Percentiles rank a stretch among this genome's conserved stretches.
Evolutionary conservation across 2,888 invertebrate species (phyloP).

Genomic region (Morpho helenor): DNA sequence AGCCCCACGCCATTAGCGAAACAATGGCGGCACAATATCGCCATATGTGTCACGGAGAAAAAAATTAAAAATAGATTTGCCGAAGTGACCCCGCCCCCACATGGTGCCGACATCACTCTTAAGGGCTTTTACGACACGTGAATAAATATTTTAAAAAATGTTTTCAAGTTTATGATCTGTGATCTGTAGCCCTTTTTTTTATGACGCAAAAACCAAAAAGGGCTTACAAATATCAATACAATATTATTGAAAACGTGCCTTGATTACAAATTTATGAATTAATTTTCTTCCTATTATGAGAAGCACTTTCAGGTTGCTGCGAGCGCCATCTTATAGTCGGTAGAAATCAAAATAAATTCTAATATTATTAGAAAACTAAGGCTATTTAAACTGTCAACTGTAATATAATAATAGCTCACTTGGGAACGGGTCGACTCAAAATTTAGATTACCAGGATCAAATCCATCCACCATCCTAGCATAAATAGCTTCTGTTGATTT

Average conservation of each 20-base stretch:
- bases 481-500: no score
- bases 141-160: conserved; percentile 40
- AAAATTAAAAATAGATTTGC: conserved; percentile 39
- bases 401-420: no score
- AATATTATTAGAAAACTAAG: no score
- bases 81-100: conserved; percentile 44
- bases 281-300: no score
- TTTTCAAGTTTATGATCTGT: conserved; percentile 13
- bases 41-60: conserved; percentile 46
- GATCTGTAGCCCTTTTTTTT: conserved; percentile 19
- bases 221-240: not conserved
- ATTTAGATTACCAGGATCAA: no score
- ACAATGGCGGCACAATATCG: conserved; percentile 31
- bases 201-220: not conserved
- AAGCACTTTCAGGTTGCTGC: no score
- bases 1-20: conserved; percentile 31
- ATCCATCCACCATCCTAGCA: no score
- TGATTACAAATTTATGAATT: no score
- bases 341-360: no score
- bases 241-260: not conserved
- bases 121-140: conserved; percentile 41
- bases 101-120: conserved; percentile 36
- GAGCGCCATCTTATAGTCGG: no score
- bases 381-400: no score
- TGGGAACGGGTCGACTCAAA: no score